phyloP scores from a whole-genome alignment of 2,113 vertebrate genomes.

The Triplophysa rosa region DNA sequence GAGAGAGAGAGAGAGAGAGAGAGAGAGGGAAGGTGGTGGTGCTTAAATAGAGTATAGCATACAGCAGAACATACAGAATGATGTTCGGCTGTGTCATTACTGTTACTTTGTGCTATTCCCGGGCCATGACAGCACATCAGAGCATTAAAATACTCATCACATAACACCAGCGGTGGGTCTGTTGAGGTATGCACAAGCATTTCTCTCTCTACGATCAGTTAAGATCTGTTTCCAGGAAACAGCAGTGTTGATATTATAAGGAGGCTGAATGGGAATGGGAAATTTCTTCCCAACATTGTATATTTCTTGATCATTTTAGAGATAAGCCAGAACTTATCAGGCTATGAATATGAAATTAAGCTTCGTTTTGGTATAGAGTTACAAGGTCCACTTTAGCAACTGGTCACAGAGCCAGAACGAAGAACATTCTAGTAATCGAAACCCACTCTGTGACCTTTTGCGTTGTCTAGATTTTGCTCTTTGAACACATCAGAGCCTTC shows the following conservation, averaged over 20 bases:
- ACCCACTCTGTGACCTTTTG: slow-evolving; percentile 43
- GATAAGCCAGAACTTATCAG: not conserved
- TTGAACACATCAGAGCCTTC: slow-evolving; percentile 37
- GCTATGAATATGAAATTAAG: not conserved
- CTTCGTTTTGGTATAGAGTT: slow-evolving; percentile 5
- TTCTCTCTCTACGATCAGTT: not conserved
- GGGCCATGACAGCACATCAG: slow-evolving; percentile 47
- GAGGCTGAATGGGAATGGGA: not conserved
- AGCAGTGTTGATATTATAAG: not conserved
- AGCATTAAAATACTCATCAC: slow-evolving; percentile 20
- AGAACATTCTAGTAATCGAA: slow-evolving; percentile 37
- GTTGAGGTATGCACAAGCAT: not conserved
- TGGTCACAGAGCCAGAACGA: not conserved
- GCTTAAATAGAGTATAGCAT: not conserved
- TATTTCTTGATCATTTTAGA: not conserved
- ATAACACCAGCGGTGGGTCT: slow-evolving; percentile 10
- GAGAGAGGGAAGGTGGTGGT: not conserved
- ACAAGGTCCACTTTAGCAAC: not conserved
- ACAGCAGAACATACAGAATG: slow-evolving; percentile 7
- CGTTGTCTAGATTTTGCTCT: slow-evolving; percentile 14
- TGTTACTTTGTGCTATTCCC: slow-evolving; percentile 39
- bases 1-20: not conserved
- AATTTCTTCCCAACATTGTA: not conserved
- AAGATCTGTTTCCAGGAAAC: not conserved
- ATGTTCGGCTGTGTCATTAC: slow-evolving; percentile 39